phyloP scores from a whole-genome alignment of 2,797 vertebrate species.

The Sarcoramphus papa region DNA sequence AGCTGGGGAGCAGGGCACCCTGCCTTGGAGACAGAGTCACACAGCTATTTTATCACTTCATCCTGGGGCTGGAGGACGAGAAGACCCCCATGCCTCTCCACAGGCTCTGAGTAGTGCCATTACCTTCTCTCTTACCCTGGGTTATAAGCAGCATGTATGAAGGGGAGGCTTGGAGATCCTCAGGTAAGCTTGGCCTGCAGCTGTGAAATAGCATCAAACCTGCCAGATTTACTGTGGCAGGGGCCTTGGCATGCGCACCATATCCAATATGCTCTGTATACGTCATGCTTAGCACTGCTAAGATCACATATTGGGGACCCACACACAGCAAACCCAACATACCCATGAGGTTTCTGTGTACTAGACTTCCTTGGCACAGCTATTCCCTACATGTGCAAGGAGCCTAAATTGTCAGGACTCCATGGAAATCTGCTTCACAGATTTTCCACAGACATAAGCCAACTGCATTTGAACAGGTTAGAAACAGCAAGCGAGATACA shows the following conservation, averaged over 20 bases:
- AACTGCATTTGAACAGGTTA: not conserved
- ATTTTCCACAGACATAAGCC: not conserved
- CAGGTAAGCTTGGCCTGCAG: not conserved
- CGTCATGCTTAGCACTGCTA: not conserved
- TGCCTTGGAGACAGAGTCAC: not conserved
- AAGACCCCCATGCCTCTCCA: not conserved
- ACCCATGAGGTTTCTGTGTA: not conserved
- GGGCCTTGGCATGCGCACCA: not conserved
- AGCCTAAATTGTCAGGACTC: not conserved
- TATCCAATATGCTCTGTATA: not conserved
- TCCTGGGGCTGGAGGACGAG: not conserved
- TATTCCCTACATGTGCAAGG: not conserved
- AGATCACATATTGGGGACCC: not conserved
- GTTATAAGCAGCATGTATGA: not conserved
- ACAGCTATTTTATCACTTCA: not conserved
- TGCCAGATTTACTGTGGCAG: not conserved
- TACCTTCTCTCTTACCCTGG: not conserved
- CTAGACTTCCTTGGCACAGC: not conserved
- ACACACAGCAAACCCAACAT: not conserved
- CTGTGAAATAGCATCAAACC: not conserved
- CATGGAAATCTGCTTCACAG: not conserved
- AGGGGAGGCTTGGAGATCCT: not conserved
- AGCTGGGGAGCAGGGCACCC: not conserved
- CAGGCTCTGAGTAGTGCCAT: not conserved
- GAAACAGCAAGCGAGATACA: not conserved